These are phyloP conservation scores for Sycophaga agraensis DNA, from an alignment of 1,140 invertebrate species.

Conservation along the genomic window DNA sequence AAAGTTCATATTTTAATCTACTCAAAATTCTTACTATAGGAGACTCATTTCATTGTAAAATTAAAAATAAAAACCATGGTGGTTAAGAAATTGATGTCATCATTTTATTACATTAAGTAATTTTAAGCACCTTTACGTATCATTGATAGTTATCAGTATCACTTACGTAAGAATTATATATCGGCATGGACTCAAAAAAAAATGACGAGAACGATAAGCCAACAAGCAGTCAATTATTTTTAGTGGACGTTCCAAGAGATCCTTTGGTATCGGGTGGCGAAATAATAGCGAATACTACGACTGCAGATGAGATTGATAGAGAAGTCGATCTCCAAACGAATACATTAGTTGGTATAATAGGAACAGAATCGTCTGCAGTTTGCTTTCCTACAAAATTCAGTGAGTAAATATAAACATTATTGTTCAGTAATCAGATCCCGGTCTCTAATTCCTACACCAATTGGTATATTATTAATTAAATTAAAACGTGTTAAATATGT, in stretches of 20 bases:
- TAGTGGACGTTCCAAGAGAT: constrained; percentile 48
- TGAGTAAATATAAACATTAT: constrained; percentile 44
- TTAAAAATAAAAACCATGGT: neutral
- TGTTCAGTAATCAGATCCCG: constrained; percentile 46
- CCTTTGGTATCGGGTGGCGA: constrained; percentile 48
- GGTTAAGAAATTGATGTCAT: neutral
- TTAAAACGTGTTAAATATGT: constrained; percentile 57
- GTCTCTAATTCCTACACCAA: constrained; percentile 39
- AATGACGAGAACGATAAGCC: constrained; percentile 46
- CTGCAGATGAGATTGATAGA: constrained; percentile 44
- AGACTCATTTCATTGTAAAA: neutral
- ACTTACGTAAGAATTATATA: constrained; percentile 1
- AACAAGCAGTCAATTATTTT: constrained; percentile 44
- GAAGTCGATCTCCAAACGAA: constrained; percentile 48
- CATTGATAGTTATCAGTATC: neutral
- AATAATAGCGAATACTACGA: constrained; percentile 38
- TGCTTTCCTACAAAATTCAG: constrained; percentile 57
- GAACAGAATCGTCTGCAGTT: constrained; percentile 52
- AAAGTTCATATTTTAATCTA: constrained; percentile 22
- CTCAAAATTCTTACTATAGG: neutral
- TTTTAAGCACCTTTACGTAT: neutral
- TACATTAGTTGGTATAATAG: constrained; percentile 51
- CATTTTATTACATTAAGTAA: neutral
- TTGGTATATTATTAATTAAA: constrained; percentile 55
- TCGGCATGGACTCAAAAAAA: constrained; percentile 51